Conservation (phyloP, 2,888 invertebrate species). For the Drosophila atripex region DNA sequence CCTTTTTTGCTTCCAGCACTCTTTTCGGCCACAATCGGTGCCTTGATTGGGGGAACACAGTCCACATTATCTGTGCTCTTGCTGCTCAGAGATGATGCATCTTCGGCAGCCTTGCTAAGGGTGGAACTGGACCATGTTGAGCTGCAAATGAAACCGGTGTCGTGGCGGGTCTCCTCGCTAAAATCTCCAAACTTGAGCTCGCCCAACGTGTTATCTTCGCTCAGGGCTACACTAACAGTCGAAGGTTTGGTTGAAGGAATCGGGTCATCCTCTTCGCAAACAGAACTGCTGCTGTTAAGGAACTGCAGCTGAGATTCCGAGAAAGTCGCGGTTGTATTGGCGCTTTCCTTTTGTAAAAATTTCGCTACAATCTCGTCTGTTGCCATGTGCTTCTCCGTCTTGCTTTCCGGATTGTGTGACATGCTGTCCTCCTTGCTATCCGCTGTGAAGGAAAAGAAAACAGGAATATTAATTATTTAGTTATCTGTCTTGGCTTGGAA, state of each 20-base stretch:
- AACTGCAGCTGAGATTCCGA: slow-evolving; percentile 71
- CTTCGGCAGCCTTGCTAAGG: slow-evolving; percentile 26
- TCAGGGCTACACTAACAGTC: not conserved
- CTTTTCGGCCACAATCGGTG: not conserved
- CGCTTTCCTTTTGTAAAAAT: slow-evolving; percentile 53
- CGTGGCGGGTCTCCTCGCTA: slow-evolving; percentile 52
- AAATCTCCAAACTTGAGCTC: slow-evolving; percentile 77
- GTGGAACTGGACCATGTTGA: slow-evolving; percentile 62
- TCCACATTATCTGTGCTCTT: slow-evolving; percentile 56
- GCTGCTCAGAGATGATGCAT: slow-evolving; percentile 30
- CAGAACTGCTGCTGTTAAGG: slow-evolving; percentile 79
- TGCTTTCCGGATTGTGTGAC: slow-evolving; percentile 1
- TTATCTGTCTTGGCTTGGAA: not conserved
- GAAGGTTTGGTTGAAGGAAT: slow-evolving; percentile 7
- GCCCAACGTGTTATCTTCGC: slow-evolving; percentile 25
- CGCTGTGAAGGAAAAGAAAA: slow-evolving; percentile 28
- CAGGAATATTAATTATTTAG: not conserved
- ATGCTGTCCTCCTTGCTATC: slow-evolving; percentile 24
- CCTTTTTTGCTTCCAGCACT: slow-evolving; percentile 35
- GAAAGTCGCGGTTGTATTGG: slow-evolving; percentile 25
- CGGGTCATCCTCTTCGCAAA: slow-evolving; percentile 74
- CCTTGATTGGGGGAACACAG: slow-evolving; percentile 34
- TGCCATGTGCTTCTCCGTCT: slow-evolving; percentile 51
- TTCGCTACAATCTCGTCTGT: slow-evolving; percentile 73
- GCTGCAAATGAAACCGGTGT: slow-evolving; percentile 63